Base-by-base conservation (phyloP, 1,140 invertebrate species). In the Nilaparvata lugens region DNA sequence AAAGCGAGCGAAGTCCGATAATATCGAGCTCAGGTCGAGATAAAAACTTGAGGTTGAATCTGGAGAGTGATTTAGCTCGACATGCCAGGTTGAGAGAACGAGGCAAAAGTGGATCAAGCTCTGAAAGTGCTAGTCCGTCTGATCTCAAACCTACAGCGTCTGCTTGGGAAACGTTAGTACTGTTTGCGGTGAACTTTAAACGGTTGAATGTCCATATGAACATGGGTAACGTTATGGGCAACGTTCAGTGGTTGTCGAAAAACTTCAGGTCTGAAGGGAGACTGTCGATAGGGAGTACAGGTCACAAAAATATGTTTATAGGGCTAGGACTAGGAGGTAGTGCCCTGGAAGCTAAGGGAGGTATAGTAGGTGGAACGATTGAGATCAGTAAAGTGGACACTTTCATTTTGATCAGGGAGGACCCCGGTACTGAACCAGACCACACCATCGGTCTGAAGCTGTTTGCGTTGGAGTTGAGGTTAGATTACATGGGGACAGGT, bases 221-320 rank as follows among this genome's bases (percentile, higher is more conserved):
- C 74, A 98, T 98, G 92, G 93, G 94, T 18, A 98, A 97, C 72
- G 94, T 97, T 1, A 97, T 97, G 91, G 95, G 95, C 19, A 97
- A 97, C 72, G 94, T 96, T 35, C 85, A 86, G 45, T 97, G 93
- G 93, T 81, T 92, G 70, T 94, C 91, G 1, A 88, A 90, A 71
- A 89, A 93, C 68, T 91, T 95, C 69, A 83, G 87, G 70, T 93
- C 88, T 2, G 88, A 95, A 69, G 95, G 94, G 0, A 82, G 93
- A 38, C 76, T 97, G 6, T 93, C 91, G 28, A 96, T 97, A 67
- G 92, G 93, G 62, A 96, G 93, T 71, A 91, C 85, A 42, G 94
- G 94, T 2, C 91, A 95, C 70, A 95, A 94, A 70, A 95, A 96
- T 75, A 83, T 97, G 75, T 90, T 88, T 70, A 88, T 96, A 52